Base-by-base conservation (phyloP, 2,888 invertebrate genomes). In the Exephanes ischioxanthus region DNA sequence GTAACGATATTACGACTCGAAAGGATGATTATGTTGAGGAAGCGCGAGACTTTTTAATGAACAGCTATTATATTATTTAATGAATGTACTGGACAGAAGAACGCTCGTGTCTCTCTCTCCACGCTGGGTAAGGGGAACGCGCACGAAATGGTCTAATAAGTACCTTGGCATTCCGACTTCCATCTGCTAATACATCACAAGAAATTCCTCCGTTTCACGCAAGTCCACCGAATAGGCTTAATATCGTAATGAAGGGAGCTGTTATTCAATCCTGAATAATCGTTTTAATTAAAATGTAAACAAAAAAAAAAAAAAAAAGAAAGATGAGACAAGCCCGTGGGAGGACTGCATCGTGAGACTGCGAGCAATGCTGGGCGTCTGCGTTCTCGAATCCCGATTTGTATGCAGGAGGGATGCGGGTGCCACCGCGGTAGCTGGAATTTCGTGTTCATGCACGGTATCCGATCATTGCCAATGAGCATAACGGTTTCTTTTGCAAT, bases 351-450 rank as follows among this genome's bases (percentile, higher is more conserved):
- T 14, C 61, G 61, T 26, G 61, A 16, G 61, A 61, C 14, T 14
- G 26, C 16, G 61, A 22, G 61, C 26, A 11, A 30, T 61, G 30
- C 26, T 26, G 26, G 61, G 30, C 14, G 30, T 61, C 61, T n/a
- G 30, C 61, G 16, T 33, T 63, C 30, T 30, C 61, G 72, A 72
- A 81, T 81, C 78, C 66, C 81, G 77, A 85, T 85, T 85, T 79
- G 66, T 82, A 85, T 85, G 79, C 85, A 4, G 45, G 66, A 55
- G 51, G 19, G 58, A 41, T n/a, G 19, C 14, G 16, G 48, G 37
- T 1, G 79, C 79, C 75, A 82, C 85, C 71, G 79, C 82, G 70
- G 79, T 85, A 82, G 85, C 85, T 85, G 85, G 82, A 85, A 85
- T 85, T 79, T 85, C 66, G 82, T 82, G 75, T 82, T 67, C 79